A percentile compares a stretch with the other conserved stretches of the same genome.
phyloP scores from a whole-genome alignment of 2,113 vertebrate species.

The Tragelaphus buxtoni region DNA sequence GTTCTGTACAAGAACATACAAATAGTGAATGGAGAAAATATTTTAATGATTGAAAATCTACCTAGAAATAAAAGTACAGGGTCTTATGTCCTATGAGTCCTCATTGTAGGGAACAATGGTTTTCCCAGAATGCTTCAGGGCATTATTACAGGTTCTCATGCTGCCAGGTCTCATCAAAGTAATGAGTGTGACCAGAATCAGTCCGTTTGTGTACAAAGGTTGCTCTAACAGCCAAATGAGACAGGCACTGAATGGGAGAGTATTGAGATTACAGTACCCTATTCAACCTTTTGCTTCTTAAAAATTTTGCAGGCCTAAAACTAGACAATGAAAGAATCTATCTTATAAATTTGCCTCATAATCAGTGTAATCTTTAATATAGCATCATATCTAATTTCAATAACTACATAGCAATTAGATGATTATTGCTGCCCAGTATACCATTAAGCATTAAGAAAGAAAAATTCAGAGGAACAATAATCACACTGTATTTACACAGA shows the following conservation, averaged over 20 bases:
- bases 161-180: background rate
- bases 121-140: background rate
- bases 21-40: background rate
- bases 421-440: slow-evolving; percentile 44
- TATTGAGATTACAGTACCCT: background rate
- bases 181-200: background rate
- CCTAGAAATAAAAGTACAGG: slow-evolving; percentile 19
- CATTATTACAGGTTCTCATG: background rate
- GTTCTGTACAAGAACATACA: background rate
- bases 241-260: background rate
- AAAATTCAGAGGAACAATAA: slow-evolving; percentile 51
- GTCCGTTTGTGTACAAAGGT: background rate
- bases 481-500: slow-evolving; percentile 39
- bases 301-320: slow-evolving; percentile 34
- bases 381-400: slow-evolving; percentile 53
- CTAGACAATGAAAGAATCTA: background rate
- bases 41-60: background rate
- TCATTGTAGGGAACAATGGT: background rate
- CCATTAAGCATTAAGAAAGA: slow-evolving; percentile 24
- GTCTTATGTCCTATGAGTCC: background rate
- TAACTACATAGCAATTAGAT: slow-evolving; percentile 60
- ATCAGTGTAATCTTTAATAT: slow-evolving; percentile 55
- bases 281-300: slow-evolving; percentile 25
- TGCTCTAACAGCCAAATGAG: background rate
- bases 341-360: slow-evolving; percentile 45